Evolutionary conservation across 1,140 invertebrate genomes (phyloP).

Genomic region (Aporrectodea caliginosa): DNA sequence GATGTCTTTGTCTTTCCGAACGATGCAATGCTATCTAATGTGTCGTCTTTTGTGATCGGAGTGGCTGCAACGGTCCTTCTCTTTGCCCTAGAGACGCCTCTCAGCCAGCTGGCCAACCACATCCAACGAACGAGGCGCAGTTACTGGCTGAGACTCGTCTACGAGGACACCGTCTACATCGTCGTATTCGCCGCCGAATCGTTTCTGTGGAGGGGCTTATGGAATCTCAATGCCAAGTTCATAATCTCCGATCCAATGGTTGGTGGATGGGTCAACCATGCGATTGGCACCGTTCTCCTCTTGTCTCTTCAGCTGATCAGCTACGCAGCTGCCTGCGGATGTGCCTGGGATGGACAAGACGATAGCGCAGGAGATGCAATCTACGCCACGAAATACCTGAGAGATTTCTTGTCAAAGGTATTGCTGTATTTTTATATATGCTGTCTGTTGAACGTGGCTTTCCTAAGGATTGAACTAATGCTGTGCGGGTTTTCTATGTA

Average conservation of each 20-base stretch:
- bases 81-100: constrained; percentile 12
- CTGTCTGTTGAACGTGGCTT: too few species aligned
- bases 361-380: not conserved
- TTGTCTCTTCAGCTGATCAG: constrained; percentile 1
- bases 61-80: not conserved
- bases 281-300: not conserved
- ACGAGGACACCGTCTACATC: constrained; percentile 9
- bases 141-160: not conserved
- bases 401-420: too few species aligned
- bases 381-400: not conserved
- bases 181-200: constrained; percentile 1
- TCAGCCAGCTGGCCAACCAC: not conserved
- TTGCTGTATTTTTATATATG: too few species aligned
- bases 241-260: not conserved
- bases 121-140: not conserved
- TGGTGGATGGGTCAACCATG: constrained; percentile 12
- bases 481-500: too few species aligned
- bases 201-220: constrained; percentile 15
- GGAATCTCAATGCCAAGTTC: constrained; percentile 8
- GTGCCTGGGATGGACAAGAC: not conserved
- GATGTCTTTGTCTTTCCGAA: not conserved
- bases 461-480: too few species aligned
- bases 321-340: not conserved
- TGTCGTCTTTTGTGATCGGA: not conserved
- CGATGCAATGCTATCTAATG: not conserved